Evolutionary conservation across 1,140 invertebrate genomes (phyloP).

Genomic region (Idris sp.): DNA sequence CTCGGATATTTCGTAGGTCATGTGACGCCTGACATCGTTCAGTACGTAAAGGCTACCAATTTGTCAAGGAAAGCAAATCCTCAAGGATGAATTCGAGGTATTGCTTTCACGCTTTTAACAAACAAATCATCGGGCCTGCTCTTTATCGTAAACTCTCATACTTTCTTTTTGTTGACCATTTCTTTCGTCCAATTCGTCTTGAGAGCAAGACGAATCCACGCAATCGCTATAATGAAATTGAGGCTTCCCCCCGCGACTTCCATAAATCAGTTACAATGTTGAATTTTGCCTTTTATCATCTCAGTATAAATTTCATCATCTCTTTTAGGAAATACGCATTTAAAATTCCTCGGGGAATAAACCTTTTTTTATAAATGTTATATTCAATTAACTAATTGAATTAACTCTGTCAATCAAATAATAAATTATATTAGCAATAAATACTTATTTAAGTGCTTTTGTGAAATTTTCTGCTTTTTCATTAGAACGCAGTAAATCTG

Average conservation of each 20-base stretch:
- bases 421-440: conserved; percentile 1
- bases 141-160: conserved; percentile 20
- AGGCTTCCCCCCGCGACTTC: conserved; percentile 12
- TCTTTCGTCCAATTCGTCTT: conserved; percentile 23
- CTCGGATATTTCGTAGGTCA: conserved; percentile 44
- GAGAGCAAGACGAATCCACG: conserved; percentile 9
- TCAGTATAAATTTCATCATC: too few species aligned
- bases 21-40: conserved; percentile 45
- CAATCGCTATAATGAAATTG: conserved; percentile 37
- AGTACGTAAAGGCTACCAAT: conserved; percentile 52
- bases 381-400: too few species aligned
- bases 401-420: conserved; percentile 9
- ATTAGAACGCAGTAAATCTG: conserved; percentile 27
- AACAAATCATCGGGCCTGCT: conserved; percentile 41
- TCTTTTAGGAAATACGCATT: neutral
- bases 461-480: conserved; percentile 27
- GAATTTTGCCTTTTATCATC: too few species aligned
- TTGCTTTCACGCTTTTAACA: conserved; percentile 61
- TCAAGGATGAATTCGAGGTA: conserved; percentile 36
- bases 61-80: conserved; percentile 59
- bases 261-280: conserved; percentile 31
- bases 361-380: too few species aligned
- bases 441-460: conserved; percentile 13
- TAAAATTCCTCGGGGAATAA: too few species aligned
- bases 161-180: conserved; percentile 38